These are phyloP conservation scores for Hippocampus barbouri DNA, from an alignment of 2,113 vertebrate species.

Conservation along the genomic window DNA sequence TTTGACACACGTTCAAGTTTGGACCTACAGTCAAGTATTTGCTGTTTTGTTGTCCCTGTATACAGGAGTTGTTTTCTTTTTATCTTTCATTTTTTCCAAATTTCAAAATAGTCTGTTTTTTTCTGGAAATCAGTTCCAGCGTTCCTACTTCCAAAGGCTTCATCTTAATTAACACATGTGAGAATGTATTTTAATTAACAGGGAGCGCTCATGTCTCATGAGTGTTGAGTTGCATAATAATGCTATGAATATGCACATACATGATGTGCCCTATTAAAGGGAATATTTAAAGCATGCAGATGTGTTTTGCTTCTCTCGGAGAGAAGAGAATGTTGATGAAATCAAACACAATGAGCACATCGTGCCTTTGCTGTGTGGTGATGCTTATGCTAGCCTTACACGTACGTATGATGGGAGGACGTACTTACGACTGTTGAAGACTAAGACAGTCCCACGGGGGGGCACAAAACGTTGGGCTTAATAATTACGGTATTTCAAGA, in stretches of 20 bases:
- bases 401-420: background rate
- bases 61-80: background rate
- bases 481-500: too few species aligned
- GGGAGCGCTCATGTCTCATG: background rate
- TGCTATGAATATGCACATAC: constrained; percentile 2
- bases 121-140: background rate
- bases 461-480: too few species aligned
- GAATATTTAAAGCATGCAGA: background rate
- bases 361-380: background rate
- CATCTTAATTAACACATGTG: background rate
- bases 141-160: background rate
- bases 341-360: background rate
- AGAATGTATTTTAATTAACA: background rate
- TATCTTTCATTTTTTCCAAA: background rate
- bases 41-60: background rate
- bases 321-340: background rate
- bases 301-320: background rate
- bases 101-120: background rate
- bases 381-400: background rate
- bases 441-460: background rate
- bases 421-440: background rate
- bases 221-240: constrained; percentile 1
- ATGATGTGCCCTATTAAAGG: background rate
- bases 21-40: background rate
- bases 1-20: background rate